A percentile compares a stretch with the other conserved stretches of the same genome.
Evolutionary conservation across 2,113 vertebrate species (phyloP).

Genomic region (Daboia siamensis): DNA sequence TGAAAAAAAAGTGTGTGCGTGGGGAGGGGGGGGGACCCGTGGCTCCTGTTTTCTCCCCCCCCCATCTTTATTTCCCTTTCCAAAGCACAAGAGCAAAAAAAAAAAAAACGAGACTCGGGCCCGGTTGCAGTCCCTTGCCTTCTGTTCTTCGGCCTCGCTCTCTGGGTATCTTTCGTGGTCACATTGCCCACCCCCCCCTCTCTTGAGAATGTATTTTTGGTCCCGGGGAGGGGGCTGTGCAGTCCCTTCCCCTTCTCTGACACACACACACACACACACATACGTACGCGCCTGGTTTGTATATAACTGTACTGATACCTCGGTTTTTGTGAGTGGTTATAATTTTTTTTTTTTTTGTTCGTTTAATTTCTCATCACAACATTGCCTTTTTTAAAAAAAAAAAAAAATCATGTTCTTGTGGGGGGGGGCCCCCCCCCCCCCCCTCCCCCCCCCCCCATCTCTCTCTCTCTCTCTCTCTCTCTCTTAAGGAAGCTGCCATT

Average conservation of each 20-base stretch:
- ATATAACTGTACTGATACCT: constrained; percentile 44
- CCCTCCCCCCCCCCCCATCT: not conserved
- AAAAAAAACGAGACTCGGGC: not conserved
- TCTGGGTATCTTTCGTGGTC: not conserved
- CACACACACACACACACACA: not conserved
- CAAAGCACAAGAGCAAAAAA: constrained; percentile 61
- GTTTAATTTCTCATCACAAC: constrained; percentile 35
- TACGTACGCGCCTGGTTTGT: constrained; percentile 9
- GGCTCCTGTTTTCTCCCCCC: not conserved
- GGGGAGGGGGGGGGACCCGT: too few relatives aligned
- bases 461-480: too few relatives aligned
- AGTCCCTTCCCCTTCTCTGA: not conserved
- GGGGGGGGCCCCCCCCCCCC: too few relatives aligned
- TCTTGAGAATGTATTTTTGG: constrained; percentile 23
- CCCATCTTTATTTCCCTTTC: not conserved
- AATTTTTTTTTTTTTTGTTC: constrained; percentile 4
- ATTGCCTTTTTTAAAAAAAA: constrained; percentile 23
- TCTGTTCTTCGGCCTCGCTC: not conserved
- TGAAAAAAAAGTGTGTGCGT: too few relatives aligned
- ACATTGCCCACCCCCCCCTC: not conserved
- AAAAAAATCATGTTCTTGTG: constrained; percentile 13
- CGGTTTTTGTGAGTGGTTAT: constrained; percentile 38
- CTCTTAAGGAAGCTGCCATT: constrained; percentile 15
- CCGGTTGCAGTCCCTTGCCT: constrained; percentile 10
- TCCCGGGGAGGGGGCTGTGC: not conserved